Evolutionary conservation across 1,140 invertebrate genomes (phyloP).

Genomic region (Manduca sexta): DNA sequence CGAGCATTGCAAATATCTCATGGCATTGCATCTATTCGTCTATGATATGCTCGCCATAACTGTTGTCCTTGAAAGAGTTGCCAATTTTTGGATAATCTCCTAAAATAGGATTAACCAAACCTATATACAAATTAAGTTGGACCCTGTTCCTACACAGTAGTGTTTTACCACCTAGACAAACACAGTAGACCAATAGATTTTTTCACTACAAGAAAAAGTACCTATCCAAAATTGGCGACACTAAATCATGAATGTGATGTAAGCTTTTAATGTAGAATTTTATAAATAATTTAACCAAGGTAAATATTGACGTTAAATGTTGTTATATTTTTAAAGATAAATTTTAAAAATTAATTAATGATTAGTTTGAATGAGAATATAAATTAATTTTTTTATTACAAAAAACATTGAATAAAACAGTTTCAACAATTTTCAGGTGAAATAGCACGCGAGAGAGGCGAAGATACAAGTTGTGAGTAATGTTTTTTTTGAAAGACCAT

Average conservation of each 20-base stretch:
- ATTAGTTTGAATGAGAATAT: not conserved
- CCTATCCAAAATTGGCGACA: slow-evolving; percentile 13
- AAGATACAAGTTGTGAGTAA: slow-evolving; percentile 77
- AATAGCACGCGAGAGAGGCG: slow-evolving; percentile 76
- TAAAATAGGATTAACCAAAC: too few relatives aligned
- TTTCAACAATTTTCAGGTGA: slow-evolving; percentile 68
- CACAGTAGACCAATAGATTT: too few relatives aligned
- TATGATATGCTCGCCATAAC: slow-evolving; percentile 15
- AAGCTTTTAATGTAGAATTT: slow-evolving; percentile 56
- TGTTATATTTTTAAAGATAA: slow-evolving; percentile 4
- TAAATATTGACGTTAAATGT: not conserved
- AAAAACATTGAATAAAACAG: slow-evolving; percentile 2
- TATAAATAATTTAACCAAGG: not conserved
- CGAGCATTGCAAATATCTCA: slow-evolving; percentile 49
- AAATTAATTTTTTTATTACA: not conserved
- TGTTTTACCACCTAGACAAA: too few relatives aligned
- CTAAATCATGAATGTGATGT: slow-evolving; percentile 40
- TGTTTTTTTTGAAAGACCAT: not conserved
- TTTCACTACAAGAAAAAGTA: too few relatives aligned
- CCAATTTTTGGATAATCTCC: slow-evolving; percentile 11
- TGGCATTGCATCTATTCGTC: slow-evolving; percentile 50
- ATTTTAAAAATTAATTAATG: slow-evolving; percentile 2
- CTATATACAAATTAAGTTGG: too few relatives aligned
- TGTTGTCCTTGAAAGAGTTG: slow-evolving; percentile 12
- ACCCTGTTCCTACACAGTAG: too few relatives aligned